Percentiles rank a stretch among this genome's conserved stretches.
These are phyloP conservation scores for Bettongia penicillata DNA, from an alignment of 2,113 vertebrate species.

Conservation along the genomic window DNA sequence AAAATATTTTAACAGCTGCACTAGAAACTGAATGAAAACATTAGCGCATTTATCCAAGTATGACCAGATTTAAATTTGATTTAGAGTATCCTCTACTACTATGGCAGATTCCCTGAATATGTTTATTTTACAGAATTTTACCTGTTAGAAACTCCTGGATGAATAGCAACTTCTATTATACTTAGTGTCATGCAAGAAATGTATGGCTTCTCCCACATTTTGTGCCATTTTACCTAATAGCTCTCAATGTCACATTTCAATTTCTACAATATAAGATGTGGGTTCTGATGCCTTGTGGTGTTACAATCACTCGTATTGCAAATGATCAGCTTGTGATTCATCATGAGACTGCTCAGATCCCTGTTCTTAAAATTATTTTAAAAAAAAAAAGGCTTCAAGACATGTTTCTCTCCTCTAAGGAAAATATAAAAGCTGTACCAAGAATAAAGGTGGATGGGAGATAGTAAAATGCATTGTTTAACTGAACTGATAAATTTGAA, in stretches of 20 bases:
- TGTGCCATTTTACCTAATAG: slow-evolving; percentile 48
- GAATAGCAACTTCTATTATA: slow-evolving; percentile 47
- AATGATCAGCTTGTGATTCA: background rate
- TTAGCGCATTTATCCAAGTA: slow-evolving; percentile 43
- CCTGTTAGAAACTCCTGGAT: slow-evolving; percentile 56
- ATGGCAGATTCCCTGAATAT: slow-evolving; percentile 44
- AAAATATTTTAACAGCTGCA: slow-evolving; percentile 64
- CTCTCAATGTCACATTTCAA: slow-evolving; percentile 45
- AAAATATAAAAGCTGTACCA: background rate
- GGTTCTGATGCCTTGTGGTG: background rate
- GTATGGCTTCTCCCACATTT: slow-evolving; percentile 43
- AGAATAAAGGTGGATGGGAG: background rate
- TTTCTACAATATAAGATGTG: slow-evolving; percentile 24
- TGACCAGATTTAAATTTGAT: slow-evolving; percentile 63
- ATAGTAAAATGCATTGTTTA: background rate
- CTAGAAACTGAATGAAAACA: slow-evolving; percentile 60
- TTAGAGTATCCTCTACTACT: slow-evolving; percentile 52
- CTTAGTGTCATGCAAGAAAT: slow-evolving; percentile 52
- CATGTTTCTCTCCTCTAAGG: background rate
- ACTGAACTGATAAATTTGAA: background rate
- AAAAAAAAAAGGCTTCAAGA: slow-evolving; percentile 5
- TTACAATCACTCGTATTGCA: background rate
- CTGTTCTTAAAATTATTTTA: slow-evolving; percentile 18
- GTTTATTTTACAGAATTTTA: slow-evolving; percentile 55
- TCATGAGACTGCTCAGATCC: slow-evolving; percentile 17